Percentiles rank a stretch among this genome's conserved stretches.
Evolutionary conservation across 2,113 vertebrate species (phyloP).

Genomic region (Syngnathoides biaculeatus): DNA sequence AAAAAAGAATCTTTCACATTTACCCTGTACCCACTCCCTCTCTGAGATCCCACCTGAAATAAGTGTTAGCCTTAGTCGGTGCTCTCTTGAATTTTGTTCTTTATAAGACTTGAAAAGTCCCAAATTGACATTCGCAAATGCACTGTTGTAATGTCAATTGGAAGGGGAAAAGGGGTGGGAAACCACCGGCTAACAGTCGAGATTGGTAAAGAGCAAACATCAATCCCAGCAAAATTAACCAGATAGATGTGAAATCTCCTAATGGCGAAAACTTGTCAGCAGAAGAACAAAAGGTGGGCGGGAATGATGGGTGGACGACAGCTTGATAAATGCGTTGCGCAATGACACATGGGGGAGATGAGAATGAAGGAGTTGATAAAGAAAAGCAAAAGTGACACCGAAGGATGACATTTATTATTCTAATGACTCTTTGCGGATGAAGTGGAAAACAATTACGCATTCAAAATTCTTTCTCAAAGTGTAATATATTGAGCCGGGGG

Average conservation of each 20-base stretch:
- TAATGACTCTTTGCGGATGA: conserved; percentile 60
- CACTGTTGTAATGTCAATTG: conserved; percentile 21
- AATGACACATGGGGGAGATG: conserved; percentile 28
- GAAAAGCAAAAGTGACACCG: conserved; percentile 53
- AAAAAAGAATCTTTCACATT: too few relatives aligned
- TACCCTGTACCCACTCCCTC: not conserved
- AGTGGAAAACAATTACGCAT: conserved; percentile 65
- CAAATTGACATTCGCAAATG: conserved; percentile 27
- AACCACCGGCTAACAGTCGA: conserved; percentile 42
- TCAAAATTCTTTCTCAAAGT: conserved; percentile 63
- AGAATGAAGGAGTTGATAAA: conserved; percentile 50
- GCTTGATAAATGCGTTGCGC: conserved; percentile 57
- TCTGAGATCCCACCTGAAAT: not conserved
- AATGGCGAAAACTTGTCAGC: conserved; percentile 51
- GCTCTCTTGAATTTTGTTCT: too few relatives aligned
- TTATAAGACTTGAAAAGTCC: not conserved
- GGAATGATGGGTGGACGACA: conserved; percentile 46
- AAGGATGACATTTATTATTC: conserved; percentile 63
- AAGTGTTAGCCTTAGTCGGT: not conserved
- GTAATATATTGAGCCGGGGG: conserved; percentile 53
- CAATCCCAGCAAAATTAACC: not conserved
- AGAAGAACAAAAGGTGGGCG: conserved; percentile 50
- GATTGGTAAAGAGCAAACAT: not conserved
- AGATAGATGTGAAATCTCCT: not conserved
- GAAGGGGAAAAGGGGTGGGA: conserved; percentile 25